Conservation (phyloP, 2,888 invertebrate genomes). For the Cephus spinipes region DNA sequence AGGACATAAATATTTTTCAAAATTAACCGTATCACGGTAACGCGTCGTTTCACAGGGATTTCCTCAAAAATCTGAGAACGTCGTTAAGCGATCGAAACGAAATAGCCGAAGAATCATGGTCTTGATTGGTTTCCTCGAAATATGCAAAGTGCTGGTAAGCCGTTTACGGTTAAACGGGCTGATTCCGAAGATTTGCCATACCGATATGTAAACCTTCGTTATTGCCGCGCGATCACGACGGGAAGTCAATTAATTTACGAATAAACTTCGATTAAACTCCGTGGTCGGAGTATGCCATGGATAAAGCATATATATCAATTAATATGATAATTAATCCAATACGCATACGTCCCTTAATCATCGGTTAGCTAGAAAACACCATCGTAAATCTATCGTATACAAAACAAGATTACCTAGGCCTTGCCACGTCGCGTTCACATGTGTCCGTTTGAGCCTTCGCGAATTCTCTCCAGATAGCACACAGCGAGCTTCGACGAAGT, state of each 20-base stretch:
- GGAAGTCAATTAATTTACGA: not conserved
- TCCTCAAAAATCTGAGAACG: not conserved
- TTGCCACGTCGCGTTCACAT: not conserved
- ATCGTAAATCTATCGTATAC: slow-evolving; percentile 32
- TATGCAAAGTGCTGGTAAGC: not conserved
- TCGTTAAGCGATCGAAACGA: not conserved
- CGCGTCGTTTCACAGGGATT: not conserved
- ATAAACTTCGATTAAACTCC: not conserved
- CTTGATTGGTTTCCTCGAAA: not conserved
- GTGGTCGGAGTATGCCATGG: not conserved
- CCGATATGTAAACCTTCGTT: not conserved
- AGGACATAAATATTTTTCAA: no score
- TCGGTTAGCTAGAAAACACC: slow-evolving; percentile 31
- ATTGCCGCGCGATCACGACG: not conserved
- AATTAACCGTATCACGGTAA: no score
- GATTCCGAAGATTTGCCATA: not conserved
- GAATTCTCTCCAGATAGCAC: not conserved
- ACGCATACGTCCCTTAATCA: slow-evolving; percentile 36
- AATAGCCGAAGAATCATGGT: not conserved
- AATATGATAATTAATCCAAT: slow-evolving; percentile 56
- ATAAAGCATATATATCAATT: slow-evolving; percentile 36
- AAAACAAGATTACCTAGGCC: slow-evolving; percentile 16
- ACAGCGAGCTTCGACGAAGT: not conserved
- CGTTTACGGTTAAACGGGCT: not conserved
- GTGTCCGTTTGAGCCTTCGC: not conserved